Evolutionary conservation across 1,140 invertebrate genomes (phyloP).

Genomic region (Spodoptera litura): DNA sequence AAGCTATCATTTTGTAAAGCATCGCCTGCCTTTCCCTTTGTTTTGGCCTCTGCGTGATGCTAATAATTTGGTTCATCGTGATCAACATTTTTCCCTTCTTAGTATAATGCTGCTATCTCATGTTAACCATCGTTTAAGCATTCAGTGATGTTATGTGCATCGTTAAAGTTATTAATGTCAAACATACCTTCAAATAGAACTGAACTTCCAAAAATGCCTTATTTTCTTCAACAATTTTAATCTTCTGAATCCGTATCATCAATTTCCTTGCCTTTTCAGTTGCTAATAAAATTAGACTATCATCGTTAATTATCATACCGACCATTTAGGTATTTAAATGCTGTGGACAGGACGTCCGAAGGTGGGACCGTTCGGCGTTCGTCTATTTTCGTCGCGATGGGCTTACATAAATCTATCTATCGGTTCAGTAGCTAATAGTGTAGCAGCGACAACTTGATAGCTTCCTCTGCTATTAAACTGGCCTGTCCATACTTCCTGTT

Average conservation of each 20-base stretch:
- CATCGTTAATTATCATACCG: slow-evolving; percentile 26
- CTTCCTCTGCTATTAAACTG: slow-evolving; percentile 73
- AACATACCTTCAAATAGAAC: background rate
- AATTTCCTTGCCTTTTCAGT: slow-evolving; percentile 3
- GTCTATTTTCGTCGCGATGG: slow-evolving; percentile 59
- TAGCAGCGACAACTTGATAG: slow-evolving; percentile 79
- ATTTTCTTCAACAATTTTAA: background rate
- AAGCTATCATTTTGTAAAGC: slow-evolving; percentile 28
- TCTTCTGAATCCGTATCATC: background rate
- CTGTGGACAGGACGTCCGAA: slow-evolving; percentile 8
- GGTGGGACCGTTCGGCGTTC: slow-evolving; percentile 44
- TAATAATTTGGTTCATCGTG: slow-evolving; percentile 18
- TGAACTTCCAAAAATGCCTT: background rate
- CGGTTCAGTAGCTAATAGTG: slow-evolving; percentile 72
- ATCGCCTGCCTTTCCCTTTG: slow-evolving; percentile 18
- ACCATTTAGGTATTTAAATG: slow-evolving; percentile 9
- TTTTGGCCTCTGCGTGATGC: slow-evolving; percentile 20
- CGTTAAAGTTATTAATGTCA: too few species aligned
- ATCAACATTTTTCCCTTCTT: slow-evolving; percentile 1
- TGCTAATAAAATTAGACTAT: slow-evolving; percentile 10
- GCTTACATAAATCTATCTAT: slow-evolving; percentile 75
- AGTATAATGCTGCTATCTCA: background rate
- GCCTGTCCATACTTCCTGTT: slow-evolving; percentile 70
- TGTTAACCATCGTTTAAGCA: background rate
- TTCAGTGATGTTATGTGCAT: too few species aligned